Evolutionary conservation across 2,797 vertebrate genomes (phyloP).

Genomic region (Oreonectes daqikongensis): DNA sequence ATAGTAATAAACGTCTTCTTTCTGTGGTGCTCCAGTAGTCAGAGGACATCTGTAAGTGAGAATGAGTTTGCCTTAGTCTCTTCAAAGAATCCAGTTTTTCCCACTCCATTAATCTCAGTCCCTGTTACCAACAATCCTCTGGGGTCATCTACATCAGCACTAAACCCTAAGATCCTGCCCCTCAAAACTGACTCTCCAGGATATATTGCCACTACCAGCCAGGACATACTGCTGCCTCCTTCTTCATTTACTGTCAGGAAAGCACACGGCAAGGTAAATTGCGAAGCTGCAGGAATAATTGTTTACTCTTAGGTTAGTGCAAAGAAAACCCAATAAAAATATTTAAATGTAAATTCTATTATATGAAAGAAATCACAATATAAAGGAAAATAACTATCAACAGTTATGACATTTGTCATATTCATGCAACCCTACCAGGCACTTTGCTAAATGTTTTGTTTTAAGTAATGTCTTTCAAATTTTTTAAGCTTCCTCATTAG

Average conservation of each 20-base stretch:
- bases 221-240: slow-evolving; percentile 73
- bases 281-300: not conserved
- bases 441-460: no score
- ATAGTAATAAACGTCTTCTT: not conserved
- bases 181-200: slow-evolving; percentile 13
- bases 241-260: slow-evolving; percentile 71
- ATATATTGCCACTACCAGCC: slow-evolving; percentile 38
- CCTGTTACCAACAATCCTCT: not conserved
- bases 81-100: not conserved
- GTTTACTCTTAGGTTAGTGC: not conserved
- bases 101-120: slow-evolving; percentile 3
- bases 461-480: no score
- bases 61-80: slow-evolving; percentile 6
- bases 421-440: no score
- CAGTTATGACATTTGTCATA: no score
- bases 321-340: not conserved
- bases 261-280: slow-evolving; percentile 58
- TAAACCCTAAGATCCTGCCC: not conserved
- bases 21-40: slow-evolving; percentile 2
- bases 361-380: not conserved
- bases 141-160: slow-evolving; percentile 21
- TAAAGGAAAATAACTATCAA: not conserved
- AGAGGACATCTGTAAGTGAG: slow-evolving; percentile 12
- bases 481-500: not conserved
- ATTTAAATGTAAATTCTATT: not conserved